Conservation (phyloP, 2,888 invertebrate genomes). For the Oscheius onirici region DNA sequence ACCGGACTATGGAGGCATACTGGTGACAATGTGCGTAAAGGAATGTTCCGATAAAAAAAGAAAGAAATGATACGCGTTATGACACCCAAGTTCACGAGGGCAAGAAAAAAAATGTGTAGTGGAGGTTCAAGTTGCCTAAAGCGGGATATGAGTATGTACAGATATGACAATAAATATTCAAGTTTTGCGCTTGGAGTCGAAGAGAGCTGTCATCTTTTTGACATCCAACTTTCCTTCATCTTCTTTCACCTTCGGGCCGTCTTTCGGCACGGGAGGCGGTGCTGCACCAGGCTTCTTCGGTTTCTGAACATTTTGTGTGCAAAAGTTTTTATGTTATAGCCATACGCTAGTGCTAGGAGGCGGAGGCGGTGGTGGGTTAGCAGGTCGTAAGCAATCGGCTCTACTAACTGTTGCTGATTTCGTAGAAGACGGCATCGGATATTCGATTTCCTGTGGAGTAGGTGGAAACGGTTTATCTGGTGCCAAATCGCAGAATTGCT, state of each 20-base stretch:
- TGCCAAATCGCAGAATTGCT: slow-evolving; percentile 14
- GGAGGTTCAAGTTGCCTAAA: background rate
- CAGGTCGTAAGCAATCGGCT: slow-evolving; percentile 41
- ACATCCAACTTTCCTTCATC: slow-evolving; percentile 23
- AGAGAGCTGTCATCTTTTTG: slow-evolving; percentile 34
- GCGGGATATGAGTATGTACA: slow-evolving; percentile 1
- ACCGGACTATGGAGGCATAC: background rate
- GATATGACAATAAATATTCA: slow-evolving; percentile 6
- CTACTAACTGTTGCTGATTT: slow-evolving; percentile 5
- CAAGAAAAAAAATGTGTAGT: slow-evolving; percentile 21
- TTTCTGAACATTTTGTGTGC: too few species aligned
- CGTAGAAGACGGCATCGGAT: slow-evolving; percentile 4
- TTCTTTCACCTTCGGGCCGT: slow-evolving; percentile 1
- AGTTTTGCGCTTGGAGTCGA: slow-evolving; percentile 22
- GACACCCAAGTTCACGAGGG: slow-evolving; percentile 8
- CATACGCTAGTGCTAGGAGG: slow-evolving; percentile 34
- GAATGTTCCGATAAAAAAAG: background rate
- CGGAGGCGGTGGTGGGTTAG: slow-evolving; percentile 51
- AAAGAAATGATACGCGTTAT: slow-evolving; percentile 13
- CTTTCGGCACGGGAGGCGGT: slow-evolving; percentile 12
- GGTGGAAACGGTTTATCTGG: slow-evolving; percentile 23
- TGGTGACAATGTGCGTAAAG: background rate
- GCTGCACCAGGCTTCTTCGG: slow-evolving; percentile 8
- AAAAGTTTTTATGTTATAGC: too few species aligned
- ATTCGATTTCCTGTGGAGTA: slow-evolving; percentile 3